Evolutionary conservation across 2,113 vertebrate genomes (phyloP).

Genomic region (Chitala chitala): DNA sequence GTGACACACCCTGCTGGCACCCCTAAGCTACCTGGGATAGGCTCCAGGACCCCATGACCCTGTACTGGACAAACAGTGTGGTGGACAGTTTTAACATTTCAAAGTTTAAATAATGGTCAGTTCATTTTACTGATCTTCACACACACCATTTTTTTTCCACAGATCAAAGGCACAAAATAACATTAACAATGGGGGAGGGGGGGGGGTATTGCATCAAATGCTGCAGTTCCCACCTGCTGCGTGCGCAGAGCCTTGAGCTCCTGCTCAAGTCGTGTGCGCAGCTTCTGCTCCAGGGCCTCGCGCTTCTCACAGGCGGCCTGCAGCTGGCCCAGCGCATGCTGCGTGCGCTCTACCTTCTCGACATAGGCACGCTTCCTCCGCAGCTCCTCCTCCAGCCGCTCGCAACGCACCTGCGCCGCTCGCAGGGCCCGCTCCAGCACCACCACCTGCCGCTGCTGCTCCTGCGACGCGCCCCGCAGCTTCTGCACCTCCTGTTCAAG

Average conservation of each 20-base stretch:
- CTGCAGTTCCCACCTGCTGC: constrained; percentile 71
- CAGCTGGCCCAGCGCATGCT: constrained; percentile 84
- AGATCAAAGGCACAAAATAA: no score
- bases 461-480: constrained; percentile 74
- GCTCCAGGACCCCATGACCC: no score
- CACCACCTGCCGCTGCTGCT: constrained; percentile 77
- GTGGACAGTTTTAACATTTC: no score
- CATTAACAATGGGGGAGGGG: background rate
- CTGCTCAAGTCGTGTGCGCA: constrained; percentile 88
- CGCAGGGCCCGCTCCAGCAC: constrained; percentile 80
- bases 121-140: no score
- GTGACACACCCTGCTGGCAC: no score
- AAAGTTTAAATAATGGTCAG: no score
- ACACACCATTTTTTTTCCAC: no score
- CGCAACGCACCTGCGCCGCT: constrained; percentile 70
- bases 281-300: constrained; percentile 80
- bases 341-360: constrained; percentile 89
- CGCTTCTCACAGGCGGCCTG: constrained; percentile 92
- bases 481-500: constrained; percentile 74
- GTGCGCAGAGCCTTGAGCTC: constrained; percentile 86
- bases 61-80: no score
- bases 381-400: constrained; percentile 81
- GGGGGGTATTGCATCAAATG: background rate
- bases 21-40: no score
- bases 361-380: constrained; percentile 84